A percentile compares a stretch with the other conserved stretches of the same genome.
Evolutionary conservation across 1,140 invertebrate genomes (phyloP).

Genomic region (Rhizoglyphus robini): DNA sequence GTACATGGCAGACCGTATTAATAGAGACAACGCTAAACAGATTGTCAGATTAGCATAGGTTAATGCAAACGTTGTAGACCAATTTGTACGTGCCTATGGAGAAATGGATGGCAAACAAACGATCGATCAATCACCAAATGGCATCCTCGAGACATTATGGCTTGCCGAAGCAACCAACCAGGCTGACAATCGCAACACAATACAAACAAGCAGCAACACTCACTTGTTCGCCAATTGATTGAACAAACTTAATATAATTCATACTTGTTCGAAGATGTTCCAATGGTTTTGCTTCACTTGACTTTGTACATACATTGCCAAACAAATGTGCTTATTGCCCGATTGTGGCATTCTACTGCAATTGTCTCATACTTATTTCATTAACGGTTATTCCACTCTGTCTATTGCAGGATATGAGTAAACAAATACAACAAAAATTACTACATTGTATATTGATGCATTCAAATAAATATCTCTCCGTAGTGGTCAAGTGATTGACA

Average conservation of each 20-base stretch:
- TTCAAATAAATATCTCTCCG: no score
- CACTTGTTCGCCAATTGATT: not conserved
- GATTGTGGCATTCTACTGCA: not conserved
- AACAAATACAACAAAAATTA: no score
- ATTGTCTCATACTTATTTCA: no score
- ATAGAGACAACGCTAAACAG: not conserved
- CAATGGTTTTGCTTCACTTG: not conserved
- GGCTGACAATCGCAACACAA: not conserved
- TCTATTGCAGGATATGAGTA: no score
- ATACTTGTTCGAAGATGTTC: not conserved
- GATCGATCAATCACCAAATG: constrained; percentile 8
- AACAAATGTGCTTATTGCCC: not conserved
- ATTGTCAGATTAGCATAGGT: constrained; percentile 2
- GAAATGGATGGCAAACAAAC: constrained; percentile 5
- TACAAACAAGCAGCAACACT: not conserved
- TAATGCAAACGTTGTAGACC: not conserved
- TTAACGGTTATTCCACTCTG: no score
- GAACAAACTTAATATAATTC: not conserved
- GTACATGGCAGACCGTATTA: not conserved
- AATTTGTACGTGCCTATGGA: not conserved
- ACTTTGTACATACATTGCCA: not conserved
- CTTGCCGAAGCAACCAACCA: not conserved
- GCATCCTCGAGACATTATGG: not conserved
- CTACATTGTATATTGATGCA: no score
- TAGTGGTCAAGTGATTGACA: no score